phyloP scores from a whole-genome alignment of 2,888 invertebrate species.

The Scaptomyza reducta region DNA sequence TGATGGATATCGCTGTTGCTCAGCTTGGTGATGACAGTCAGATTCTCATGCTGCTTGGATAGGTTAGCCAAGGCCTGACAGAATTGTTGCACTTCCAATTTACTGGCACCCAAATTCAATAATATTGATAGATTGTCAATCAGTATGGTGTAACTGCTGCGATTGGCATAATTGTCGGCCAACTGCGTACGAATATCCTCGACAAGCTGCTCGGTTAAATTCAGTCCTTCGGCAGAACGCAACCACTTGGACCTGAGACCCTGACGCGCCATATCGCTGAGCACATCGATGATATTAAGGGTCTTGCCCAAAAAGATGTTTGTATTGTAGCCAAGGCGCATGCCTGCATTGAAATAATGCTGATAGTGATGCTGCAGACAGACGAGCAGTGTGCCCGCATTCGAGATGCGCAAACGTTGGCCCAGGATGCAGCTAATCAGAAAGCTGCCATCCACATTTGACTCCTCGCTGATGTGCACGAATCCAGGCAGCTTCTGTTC shows the following conservation, averaged over 20 bases:
- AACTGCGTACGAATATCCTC: constrained; percentile 72
- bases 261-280: constrained; percentile 85
- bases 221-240: constrained; percentile 68
- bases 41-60: constrained; percentile 78
- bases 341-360: constrained; percentile 90
- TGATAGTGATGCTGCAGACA: constrained; percentile 89
- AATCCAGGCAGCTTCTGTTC: constrained; percentile 86
- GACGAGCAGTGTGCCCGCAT: constrained; percentile 86
- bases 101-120: constrained; percentile 86
- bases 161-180: constrained; percentile 65
- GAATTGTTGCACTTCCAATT: constrained; percentile 73
- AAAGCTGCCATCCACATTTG: constrained; percentile 90
- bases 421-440: constrained; percentile 88
- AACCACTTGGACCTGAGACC: constrained; percentile 82
- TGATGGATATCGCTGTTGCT: constrained; percentile 86
- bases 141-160: constrained; percentile 86
- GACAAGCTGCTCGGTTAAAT: constrained; percentile 80
- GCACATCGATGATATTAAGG: constrained; percentile 86
- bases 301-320: constrained; percentile 85
- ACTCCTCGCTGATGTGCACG: constrained; percentile 89
- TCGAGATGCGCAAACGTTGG: constrained; percentile 87
- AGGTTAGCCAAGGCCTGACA: constrained; percentile 75
- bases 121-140: constrained; percentile 90
- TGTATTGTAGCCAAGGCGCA: constrained; percentile 90
- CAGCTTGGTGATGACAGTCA: constrained; percentile 86